These are phyloP conservation scores for Micrastur ruficollis DNA, from an alignment of 2,797 vertebrate genomes.

Conservation along the genomic window DNA sequence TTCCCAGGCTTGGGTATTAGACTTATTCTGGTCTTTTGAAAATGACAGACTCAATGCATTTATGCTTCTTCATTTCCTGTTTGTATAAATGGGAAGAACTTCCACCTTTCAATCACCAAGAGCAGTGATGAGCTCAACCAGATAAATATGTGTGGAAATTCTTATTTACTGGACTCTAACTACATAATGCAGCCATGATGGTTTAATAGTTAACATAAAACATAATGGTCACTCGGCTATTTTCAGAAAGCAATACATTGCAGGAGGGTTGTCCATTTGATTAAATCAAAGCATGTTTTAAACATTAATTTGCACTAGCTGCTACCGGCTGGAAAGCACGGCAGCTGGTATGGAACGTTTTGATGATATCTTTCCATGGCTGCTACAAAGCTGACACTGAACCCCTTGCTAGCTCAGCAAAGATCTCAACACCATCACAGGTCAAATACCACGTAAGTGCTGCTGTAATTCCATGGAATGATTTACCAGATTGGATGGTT, in stretches of 20 bases:
- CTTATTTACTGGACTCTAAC: neutral
- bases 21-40: neutral
- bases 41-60: neutral
- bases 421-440: neutral
- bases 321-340: neutral
- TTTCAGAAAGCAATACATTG: constrained; percentile 28
- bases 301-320: constrained; percentile 7
- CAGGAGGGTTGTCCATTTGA: neutral
- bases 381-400: neutral
- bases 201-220: constrained; percentile 45
- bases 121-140: neutral
- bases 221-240: neutral
- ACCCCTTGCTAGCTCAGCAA: neutral
- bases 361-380: neutral
- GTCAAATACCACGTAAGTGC: neutral
- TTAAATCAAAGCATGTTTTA: constrained; percentile 10
- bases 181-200: neutral
- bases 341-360: neutral
- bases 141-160: neutral
- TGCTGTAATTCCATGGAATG: neutral
- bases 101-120: neutral
- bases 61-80: neutral
- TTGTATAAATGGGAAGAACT: neutral
- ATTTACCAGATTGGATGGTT: neutral
- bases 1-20: neutral